These are phyloP conservation scores for Poeciliopsis turrubarensis DNA, from an alignment of 2,113 vertebrate species.

Conservation along the genomic window DNA sequence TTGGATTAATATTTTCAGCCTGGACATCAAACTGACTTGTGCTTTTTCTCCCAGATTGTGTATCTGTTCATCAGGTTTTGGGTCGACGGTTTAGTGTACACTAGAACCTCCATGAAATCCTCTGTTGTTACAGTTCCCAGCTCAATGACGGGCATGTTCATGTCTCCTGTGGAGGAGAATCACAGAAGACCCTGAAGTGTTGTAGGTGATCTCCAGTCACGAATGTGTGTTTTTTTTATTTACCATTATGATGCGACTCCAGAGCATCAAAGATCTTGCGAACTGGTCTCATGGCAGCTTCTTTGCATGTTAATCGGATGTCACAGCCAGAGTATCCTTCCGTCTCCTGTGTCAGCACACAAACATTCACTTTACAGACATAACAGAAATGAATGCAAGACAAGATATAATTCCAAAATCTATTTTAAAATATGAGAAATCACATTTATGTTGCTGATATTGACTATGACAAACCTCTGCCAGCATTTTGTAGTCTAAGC, in stretches of 20 bases:
- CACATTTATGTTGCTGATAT: not conserved
- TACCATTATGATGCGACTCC: conserved; percentile 87
- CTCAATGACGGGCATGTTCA: conserved; percentile 71
- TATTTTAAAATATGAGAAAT: not conserved
- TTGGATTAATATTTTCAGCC: not conserved
- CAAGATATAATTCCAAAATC: not conserved
- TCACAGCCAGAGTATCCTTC: conserved; percentile 96
- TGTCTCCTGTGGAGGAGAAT: conserved; percentile 60
- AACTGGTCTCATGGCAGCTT: conserved; percentile 94
- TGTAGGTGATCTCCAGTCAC: not conserved
- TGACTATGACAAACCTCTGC: conserved; percentile 77
- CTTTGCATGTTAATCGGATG: conserved; percentile 92
- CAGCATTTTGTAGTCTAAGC: conserved; percentile 85
- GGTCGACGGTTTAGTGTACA: conserved; percentile 91
- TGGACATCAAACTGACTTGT: conserved; percentile 85
- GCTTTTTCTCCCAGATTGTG: conserved; percentile 89
- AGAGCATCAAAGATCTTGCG: conserved; percentile 91
- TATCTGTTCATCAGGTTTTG: conserved; percentile 88
- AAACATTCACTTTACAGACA: not conserved
- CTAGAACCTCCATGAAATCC: conserved; percentile 89
- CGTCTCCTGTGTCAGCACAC: conserved; percentile 77
- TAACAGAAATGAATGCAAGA: not conserved
- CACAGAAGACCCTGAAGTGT: not conserved
- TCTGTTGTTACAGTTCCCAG: conserved; percentile 88
- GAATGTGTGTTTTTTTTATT: not conserved